Base-by-base conservation (phyloP, 2,797 vertebrate genomes). In the Enteromius argenteus region DNA sequence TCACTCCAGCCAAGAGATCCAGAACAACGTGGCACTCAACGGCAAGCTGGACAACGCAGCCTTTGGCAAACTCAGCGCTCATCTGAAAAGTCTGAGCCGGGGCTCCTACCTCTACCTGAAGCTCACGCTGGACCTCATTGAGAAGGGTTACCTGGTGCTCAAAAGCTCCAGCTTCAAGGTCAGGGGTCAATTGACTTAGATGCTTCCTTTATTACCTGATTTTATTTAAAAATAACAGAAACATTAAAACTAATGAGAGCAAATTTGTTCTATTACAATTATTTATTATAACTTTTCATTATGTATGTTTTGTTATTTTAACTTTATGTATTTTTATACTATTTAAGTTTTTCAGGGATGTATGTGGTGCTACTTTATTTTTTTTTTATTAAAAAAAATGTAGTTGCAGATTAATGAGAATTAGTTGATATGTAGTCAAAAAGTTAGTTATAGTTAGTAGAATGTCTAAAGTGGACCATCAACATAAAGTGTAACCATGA, bases 111-210 rank as follows among this genome's bases (percentile, higher is more conserved):
- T 99, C 4, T 99, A 99, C 93, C 95, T 99, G 88, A 99, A 99
- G 90, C 96, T 99, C 87, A 99, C 97, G 30, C 97, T 99, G 89
- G 98, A 99, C 94, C 96, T 99, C 90, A 99, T 99, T 86, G 96
- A 99, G 90, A 96, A 97, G 89, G 98, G 98, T 58, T 99, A 97
- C 90, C 94, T 99, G 84, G 98, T 99, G 15, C 95, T 99, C 19
- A 99, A 99, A 94, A 99, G 98, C 91, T 99, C 98, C 91, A 99
- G 97, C 93, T 99, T 98, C 91, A 99, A 99, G 95, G 94, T 94
- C 30, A 75, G 82, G 17, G 56, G 13, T 53, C 27, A 42, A 30
- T 49, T 4, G 5, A 58, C 23, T 46, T 3, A 66, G 17, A 35
- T 67, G 27, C 44, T 60, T 30, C 4, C 21, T 39, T 58, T 74